Evolutionary conservation across 2,113 vertebrate species (phyloP), one percentile per base, ranked within the genome.

Genomic region (Megaleporinus macrocephalus): DNA sequence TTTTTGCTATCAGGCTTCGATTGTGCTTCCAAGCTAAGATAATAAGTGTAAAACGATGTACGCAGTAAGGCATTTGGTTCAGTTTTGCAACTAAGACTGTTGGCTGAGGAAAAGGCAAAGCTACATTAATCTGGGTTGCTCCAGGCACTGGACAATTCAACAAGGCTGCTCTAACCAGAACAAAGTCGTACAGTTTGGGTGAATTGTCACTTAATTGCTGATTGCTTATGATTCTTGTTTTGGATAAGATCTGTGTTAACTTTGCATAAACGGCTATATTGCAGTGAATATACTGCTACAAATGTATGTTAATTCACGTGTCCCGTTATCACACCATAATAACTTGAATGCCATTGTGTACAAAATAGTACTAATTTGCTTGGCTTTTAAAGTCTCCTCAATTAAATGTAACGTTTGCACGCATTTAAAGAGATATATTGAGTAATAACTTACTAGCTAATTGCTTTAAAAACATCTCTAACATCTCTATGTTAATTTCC

Each of bases 151-250:
- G 4, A 49, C 3, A 12, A 44, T 7, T 51, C 49, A 51, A 51
- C 49, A 51, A 51, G 49, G 49, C 49, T 51, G 15, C 49, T 15
- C 14, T 51, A 51, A 51, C 49, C 13, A 51, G 14, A 51, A 16
- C 14, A 51, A 51, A 51, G 15, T 51, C 14, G 15, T 65, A 65
- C 62, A 65, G 62, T 27, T 63, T 29, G 10, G 29, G 16, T 44
- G 41, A 44, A 44, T 65, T 6, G 62, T 65, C 27, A 30, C 3
- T 13, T 47, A 47, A 69, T 82, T 76, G 79, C 5, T 76, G 76
- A 69, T 82, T 76, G 79, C 5, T 76, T 73, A 81, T 89, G 84
- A 69, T 4, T 36, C 3, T 7, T 36, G 7, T 36, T 36, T 36
- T 36, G 3, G 36, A 36, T 36, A 36, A 36, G 36, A 36, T 36